These are phyloP conservation scores for Agapostemon virescens DNA, from an alignment of 2,888 invertebrate species.

Conservation along the genomic window DNA sequence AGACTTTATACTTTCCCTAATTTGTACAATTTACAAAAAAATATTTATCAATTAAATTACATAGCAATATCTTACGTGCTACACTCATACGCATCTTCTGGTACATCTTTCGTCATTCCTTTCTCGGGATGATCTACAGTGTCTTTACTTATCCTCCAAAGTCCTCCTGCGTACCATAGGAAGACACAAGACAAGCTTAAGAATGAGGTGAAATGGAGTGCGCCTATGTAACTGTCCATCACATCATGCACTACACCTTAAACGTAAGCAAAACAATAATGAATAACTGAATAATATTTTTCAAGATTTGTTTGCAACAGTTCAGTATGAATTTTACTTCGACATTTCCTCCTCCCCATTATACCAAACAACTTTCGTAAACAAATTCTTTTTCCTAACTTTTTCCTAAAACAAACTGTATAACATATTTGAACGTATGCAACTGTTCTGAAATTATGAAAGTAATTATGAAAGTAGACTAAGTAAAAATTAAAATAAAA, in stretches of 20 bases:
- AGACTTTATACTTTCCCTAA: neutral
- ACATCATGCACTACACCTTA: slow-evolving; percentile 76
- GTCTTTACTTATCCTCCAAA: slow-evolving; percentile 45
- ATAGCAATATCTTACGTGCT: neutral
- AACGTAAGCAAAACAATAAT: neutral
- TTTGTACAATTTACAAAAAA: neutral
- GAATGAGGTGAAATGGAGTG: slow-evolving; percentile 76
- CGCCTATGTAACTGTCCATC: slow-evolving; percentile 74
- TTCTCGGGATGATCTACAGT: neutral
- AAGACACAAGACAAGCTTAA: slow-evolving; percentile 74
- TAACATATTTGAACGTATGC: too few species aligned
- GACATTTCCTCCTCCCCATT: too few species aligned
- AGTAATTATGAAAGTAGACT: too few species aligned
- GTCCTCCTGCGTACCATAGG: slow-evolving; percentile 68
- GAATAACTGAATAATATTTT: neutral
- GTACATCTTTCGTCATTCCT: neutral
- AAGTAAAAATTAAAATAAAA: too few species aligned
- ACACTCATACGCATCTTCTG: slow-evolving; percentile 6
- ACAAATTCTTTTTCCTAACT: too few species aligned
- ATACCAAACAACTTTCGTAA: too few species aligned
- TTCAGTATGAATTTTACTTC: too few species aligned
- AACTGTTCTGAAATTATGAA: too few species aligned
- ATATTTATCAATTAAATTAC: neutral
- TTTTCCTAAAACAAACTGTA: too few species aligned
- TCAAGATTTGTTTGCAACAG: too few species aligned